Evolutionary conservation across 2,888 invertebrate species (phyloP).

Genomic region (Holacanthella duospinosa): DNA sequence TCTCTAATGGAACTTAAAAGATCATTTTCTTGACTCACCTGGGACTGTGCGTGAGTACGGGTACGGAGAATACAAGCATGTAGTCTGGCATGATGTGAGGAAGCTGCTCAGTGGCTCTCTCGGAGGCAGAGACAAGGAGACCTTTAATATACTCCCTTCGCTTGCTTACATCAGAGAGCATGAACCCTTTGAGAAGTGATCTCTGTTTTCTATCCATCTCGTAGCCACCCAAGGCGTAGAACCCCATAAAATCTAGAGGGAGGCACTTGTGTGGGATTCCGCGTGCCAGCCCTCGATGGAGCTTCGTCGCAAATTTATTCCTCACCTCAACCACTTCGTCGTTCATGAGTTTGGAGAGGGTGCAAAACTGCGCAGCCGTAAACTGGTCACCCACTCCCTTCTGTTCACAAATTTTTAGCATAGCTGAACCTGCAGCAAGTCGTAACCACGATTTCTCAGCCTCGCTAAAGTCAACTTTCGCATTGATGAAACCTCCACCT

Average conservation of each 20-base stretch:
- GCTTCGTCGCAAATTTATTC: conserved; percentile 75
- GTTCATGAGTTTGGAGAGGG: conserved; percentile 79
- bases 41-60: conserved; percentile 87
- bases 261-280: conserved; percentile 81
- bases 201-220: conserved; percentile 73
- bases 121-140: conserved; percentile 58
- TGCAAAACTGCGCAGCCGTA: conserved; percentile 88
- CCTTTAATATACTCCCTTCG: conserved; percentile 83
- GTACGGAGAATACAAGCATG: conserved; percentile 92
- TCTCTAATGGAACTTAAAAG: not conserved
- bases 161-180: conserved; percentile 75
- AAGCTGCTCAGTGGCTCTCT: conserved; percentile 62
- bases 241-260: conserved; percentile 93
- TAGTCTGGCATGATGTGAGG: conserved; percentile 90
- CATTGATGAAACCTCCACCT: conserved; percentile 65
- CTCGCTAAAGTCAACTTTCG: conserved; percentile 46
- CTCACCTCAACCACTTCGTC: conserved; percentile 67
- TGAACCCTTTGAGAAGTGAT: conserved; percentile 60
- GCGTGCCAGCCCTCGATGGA: conserved; percentile 77
- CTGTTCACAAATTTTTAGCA: conserved; percentile 94
- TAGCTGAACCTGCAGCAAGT: conserved; percentile 83
- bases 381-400: conserved; percentile 91
- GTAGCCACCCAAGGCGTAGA: conserved; percentile 79
- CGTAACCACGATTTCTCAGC: conserved; percentile 90
- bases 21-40: conserved; percentile 47